A percentile compares a stretch with the other conserved stretches of the same genome.
phyloP scores from a whole-genome alignment of 2,113 vertebrate genomes.

The Merops nubicus region DNA sequence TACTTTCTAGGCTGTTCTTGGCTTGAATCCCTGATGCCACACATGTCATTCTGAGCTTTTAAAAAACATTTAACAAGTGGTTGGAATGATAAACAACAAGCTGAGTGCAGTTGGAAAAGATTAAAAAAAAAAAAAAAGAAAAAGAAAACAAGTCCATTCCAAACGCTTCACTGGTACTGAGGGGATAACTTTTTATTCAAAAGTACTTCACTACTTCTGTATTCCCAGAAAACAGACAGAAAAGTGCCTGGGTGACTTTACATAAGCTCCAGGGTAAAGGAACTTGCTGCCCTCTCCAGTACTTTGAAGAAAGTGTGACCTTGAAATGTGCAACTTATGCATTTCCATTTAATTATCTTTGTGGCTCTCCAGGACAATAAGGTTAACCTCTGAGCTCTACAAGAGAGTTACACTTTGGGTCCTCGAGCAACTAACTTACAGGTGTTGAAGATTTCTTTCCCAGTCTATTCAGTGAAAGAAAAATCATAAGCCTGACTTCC shows the following conservation, averaged over 20 bases:
- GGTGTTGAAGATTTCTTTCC: not conserved
- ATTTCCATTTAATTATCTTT: not conserved
- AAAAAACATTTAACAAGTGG: not conserved
- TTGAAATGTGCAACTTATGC: not conserved
- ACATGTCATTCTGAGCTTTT: not conserved
- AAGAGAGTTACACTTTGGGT: not conserved
- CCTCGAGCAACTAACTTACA: not conserved
- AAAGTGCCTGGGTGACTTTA: not conserved
- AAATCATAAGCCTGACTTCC: not conserved
- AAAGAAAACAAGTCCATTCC: not conserved
- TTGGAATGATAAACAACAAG: not conserved
- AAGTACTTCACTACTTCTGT: not conserved
- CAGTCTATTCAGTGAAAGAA: not conserved
- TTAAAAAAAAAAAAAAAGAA: not conserved
- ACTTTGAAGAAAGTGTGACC: not conserved
- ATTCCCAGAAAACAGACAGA: not conserved
- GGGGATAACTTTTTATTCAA: not conserved
- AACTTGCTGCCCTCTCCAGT: not conserved
- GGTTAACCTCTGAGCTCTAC: not conserved
- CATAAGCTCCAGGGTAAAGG: not conserved
- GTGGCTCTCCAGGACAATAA: not conserved
- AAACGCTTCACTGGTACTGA: not conserved
- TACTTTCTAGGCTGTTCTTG: slow-evolving; percentile 2
- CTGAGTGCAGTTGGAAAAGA: not conserved
- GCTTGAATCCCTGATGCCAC: not conserved